phyloP scores from a whole-genome alignment of 2,797 vertebrate species.

The Mus spretus region DNA sequence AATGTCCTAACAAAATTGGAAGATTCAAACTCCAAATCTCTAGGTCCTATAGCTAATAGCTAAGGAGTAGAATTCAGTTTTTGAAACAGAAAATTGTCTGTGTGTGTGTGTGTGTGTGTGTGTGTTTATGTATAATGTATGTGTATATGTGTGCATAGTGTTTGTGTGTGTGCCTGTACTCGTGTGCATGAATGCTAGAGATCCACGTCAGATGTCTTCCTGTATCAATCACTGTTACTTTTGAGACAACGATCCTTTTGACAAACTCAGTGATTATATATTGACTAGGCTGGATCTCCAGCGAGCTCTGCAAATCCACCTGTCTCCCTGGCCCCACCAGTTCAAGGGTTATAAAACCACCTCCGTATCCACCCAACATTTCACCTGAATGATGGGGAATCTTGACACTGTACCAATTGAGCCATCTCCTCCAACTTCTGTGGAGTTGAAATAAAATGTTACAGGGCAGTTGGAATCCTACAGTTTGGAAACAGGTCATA shows the following conservation, averaged over 20 bases:
- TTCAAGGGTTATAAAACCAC: not conserved
- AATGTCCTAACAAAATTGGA: not conserved
- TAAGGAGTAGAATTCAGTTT: not conserved
- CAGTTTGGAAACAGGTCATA: conserved; percentile 37
- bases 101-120: not conserved
- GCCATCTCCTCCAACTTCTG: not conserved
- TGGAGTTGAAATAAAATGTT: conserved; percentile 14
- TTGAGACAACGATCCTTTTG: not conserved
- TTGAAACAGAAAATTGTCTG: not conserved
- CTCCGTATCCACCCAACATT: not conserved
- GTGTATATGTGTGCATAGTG: not conserved
- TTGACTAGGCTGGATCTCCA: not conserved
- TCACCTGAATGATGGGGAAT: not conserved
- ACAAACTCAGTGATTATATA: too few species aligned
- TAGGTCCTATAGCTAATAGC: not conserved
- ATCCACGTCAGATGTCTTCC: not conserved
- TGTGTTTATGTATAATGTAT: not conserved
- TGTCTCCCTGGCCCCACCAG: not conserved
- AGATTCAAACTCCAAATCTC: conserved; percentile 20
- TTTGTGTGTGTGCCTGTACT: not conserved
- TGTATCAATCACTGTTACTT: not conserved
- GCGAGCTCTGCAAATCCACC: not conserved
- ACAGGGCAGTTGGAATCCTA: conserved; percentile 1
- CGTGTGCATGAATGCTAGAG: not conserved
- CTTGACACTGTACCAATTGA: not conserved